phyloP scores from a whole-genome alignment of 2,888 invertebrate species.

The Amblyjoppa proteus region DNA sequence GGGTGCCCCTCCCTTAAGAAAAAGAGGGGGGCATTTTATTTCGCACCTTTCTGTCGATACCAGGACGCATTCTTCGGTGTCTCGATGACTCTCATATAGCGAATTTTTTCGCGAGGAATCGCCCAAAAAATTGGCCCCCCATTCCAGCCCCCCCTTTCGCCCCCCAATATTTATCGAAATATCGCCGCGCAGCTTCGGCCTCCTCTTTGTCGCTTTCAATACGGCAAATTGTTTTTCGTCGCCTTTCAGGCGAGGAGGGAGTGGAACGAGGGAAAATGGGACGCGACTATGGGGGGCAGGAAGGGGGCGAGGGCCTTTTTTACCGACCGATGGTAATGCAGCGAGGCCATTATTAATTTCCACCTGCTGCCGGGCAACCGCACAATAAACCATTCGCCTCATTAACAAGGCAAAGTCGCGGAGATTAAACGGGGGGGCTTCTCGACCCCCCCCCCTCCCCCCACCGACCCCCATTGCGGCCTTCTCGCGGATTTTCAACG shows the following conservation, averaged over 20 bases:
- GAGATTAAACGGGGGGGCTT: slow-evolving; percentile 72
- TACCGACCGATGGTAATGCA: slow-evolving; percentile 3
- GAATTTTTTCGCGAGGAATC: slow-evolving; percentile 33
- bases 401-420: slow-evolving; percentile 73
- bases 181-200: slow-evolving; percentile 3
- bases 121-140: background rate
- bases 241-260: background rate
- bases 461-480: background rate
- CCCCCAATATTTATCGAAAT: slow-evolving; percentile 15
- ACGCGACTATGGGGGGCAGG: background rate
- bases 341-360: slow-evolving; percentile 62
- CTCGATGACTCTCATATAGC: slow-evolving; percentile 53
- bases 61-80: slow-evolving; percentile 43
- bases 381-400: slow-evolving; percentile 73
- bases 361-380: slow-evolving; percentile 61
- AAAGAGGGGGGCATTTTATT: background rate
- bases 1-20: no score
- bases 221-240: background rate
- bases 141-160: background rate
- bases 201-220: slow-evolving; percentile 55
- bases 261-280: slow-evolving; percentile 6
- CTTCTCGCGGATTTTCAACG: slow-evolving; percentile 37
- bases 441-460: slow-evolving; percentile 20
- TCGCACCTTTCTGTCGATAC: slow-evolving; percentile 11
- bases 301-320: slow-evolving; percentile 19